Base-by-base conservation (phyloP, 2,888 invertebrate species). In the Acanthosepion esculentum region DNA sequence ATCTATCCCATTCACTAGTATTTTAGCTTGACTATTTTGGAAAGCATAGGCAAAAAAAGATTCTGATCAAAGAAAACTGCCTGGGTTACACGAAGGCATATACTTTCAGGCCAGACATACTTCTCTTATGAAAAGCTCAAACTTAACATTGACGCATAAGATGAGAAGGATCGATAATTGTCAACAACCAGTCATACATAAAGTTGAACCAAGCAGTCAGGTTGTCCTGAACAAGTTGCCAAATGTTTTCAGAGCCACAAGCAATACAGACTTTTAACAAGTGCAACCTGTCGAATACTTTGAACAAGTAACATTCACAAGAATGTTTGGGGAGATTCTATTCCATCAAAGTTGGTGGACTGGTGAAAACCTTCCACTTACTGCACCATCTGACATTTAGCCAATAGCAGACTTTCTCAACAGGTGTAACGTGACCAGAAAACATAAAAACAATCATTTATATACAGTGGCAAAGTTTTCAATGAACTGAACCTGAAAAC, bases 391-490 rank as follows among this genome's bases (percentile, higher is more conserved):
- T 78, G 78, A 78, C 78, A 78, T 78, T 78, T 78, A 78, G 78
- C 78, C 78, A 78, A 33, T 78, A 78, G 78, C 78, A 33, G 78
- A 78, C n/a, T 78, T 78, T 78, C 33, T 78, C n/a, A 78, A 78
- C 78, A 78, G 78, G n/a, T 33, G 78, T 78, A 78, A 78, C 78
- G 78, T 78, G 78, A 78, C n/a, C 78, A 78, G 78, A 78, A 78
- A 78, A 78, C n/a, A 33, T 78, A 78, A 78, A 78, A n/a, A 78
- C 78, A 78, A 78, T 78, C n/a, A 78, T 78, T 78, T 78, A 78
- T 78, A 78, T 33, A 78, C 78, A 78, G 78, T 78, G 78, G 78
- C 33, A 78, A 33, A 4, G 4, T 78, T 78, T 78, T n/a, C 78
- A 78, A n/a, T n/a, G 78, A 78, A 78, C 78, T 78, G n/a, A 78